phyloP scores from a whole-genome alignment of 2,797 vertebrate genomes.

The Sebastolobus alascanus region DNA sequence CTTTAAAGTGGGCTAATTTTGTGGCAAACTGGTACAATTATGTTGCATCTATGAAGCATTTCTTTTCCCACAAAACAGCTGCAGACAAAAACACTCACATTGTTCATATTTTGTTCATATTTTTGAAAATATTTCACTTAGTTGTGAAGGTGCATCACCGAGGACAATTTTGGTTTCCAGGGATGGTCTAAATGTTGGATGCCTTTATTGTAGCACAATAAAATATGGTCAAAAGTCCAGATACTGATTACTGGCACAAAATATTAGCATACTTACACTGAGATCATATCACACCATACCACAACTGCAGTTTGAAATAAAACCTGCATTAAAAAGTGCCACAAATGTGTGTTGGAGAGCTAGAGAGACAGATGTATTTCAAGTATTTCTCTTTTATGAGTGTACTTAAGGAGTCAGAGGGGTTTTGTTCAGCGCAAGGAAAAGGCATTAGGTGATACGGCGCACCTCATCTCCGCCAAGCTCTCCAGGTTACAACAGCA shows the following conservation, averaged over 20 bases:
- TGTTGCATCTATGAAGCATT: neutral
- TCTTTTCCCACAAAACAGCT: neutral
- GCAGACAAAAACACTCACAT: neutral
- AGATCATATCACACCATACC: neutral
- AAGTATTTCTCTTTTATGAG: constrained; percentile 73
- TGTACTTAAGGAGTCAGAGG: constrained; percentile 85
- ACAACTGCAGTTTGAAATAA: neutral
- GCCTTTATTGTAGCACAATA: neutral
- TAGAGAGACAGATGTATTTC: constrained; percentile 47
- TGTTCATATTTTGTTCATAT: too few species aligned
- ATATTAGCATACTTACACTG: neutral
- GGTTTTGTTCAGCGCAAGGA: constrained; percentile 60
- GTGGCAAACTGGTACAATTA: neutral
- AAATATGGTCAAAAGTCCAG: neutral
- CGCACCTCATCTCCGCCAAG: constrained; percentile 66
- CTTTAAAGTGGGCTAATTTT: neutral
- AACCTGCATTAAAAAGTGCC: constrained; percentile 15
- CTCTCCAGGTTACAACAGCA: constrained; percentile 70
- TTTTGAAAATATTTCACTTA: neutral
- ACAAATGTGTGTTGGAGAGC: constrained; percentile 17
- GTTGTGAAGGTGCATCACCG: neutral
- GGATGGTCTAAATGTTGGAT: neutral
- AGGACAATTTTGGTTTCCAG: too few species aligned
- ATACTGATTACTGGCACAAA: neutral
- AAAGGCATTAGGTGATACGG: constrained; percentile 77